Conservation (phyloP, 2,888 invertebrate species). For the Heliconius cydno region DNA sequence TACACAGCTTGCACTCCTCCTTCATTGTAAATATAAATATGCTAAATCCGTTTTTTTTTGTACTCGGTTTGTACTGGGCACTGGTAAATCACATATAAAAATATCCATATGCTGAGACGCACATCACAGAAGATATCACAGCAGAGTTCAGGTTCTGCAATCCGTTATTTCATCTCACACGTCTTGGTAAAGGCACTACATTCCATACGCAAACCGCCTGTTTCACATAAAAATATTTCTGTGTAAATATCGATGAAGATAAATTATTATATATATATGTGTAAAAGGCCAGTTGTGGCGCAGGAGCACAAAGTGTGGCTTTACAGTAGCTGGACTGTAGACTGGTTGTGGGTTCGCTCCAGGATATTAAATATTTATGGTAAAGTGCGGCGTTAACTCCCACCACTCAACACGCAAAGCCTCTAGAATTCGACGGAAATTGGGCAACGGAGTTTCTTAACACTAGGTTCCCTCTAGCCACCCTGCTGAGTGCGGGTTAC, state of each 20-base stretch:
- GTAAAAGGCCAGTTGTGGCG: not conserved
- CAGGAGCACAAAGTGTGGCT: not conserved
- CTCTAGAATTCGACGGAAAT: not conserved
- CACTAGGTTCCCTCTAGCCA: not conserved
- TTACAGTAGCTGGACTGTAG: not conserved
- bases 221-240: constrained; percentile 46
- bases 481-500: not conserved
- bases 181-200: constrained; percentile 47
- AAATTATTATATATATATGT: too few relatives aligned
- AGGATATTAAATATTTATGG: not conserved
- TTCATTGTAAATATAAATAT: constrained; percentile 76
- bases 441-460: not conserved
- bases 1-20: constrained; percentile 81
- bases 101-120: constrained; percentile 77
- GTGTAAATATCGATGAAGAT: constrained; percentile 31
- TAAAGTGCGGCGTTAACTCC: not conserved
- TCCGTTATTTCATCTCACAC: constrained; percentile 50
- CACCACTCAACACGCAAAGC: not conserved
- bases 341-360: not conserved
- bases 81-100: constrained; percentile 83
- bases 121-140: constrained; percentile 82
- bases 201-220: constrained; percentile 61
- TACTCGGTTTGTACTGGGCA: constrained; percentile 84
- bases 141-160: constrained; percentile 73
- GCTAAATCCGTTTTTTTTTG: constrained; percentile 78